Evolutionary conservation across 2,797 vertebrate species (phyloP).

Genomic region (Rhinatrema bivittatum): DNA sequence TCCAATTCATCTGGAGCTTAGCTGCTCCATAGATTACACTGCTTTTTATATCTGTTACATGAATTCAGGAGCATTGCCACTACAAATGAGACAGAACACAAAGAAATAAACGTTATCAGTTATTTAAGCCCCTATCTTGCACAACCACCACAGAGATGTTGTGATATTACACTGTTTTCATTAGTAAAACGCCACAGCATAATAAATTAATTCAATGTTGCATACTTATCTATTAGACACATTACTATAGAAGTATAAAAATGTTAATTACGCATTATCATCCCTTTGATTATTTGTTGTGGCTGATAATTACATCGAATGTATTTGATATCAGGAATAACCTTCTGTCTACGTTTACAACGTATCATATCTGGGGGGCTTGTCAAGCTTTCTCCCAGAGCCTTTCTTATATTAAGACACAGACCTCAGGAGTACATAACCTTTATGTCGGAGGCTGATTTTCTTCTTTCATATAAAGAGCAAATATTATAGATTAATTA

Average conservation of each 20-base stretch:
- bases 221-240: constrained; percentile 64
- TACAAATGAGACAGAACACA: constrained; percentile 34
- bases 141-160: constrained; percentile 47
- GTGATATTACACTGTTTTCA: constrained; percentile 60
- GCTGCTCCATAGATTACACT: no score
- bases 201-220: constrained; percentile 71
- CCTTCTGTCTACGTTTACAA: constrained; percentile 90
- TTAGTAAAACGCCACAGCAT: constrained; percentile 62
- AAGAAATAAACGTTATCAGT: constrained; percentile 50
- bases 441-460: constrained; percentile 82
- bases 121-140: constrained; percentile 50
- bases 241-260: constrained; percentile 74
- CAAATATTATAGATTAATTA: constrained; percentile 99
- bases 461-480: constrained; percentile 83
- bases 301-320: constrained; percentile 93
- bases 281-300: constrained; percentile 97
- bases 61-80: constrained; percentile 27
- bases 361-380: constrained; percentile 79
- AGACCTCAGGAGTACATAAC: constrained; percentile 84
- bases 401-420: constrained; percentile 84
- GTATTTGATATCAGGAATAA: constrained; percentile 97
- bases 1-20: no score
- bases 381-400: constrained; percentile 79
- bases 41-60: no score
- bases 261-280: constrained; percentile 97